phyloP scores from a whole-genome alignment of 2,888 invertebrate genomes.

The Thymelicus acteon region DNA sequence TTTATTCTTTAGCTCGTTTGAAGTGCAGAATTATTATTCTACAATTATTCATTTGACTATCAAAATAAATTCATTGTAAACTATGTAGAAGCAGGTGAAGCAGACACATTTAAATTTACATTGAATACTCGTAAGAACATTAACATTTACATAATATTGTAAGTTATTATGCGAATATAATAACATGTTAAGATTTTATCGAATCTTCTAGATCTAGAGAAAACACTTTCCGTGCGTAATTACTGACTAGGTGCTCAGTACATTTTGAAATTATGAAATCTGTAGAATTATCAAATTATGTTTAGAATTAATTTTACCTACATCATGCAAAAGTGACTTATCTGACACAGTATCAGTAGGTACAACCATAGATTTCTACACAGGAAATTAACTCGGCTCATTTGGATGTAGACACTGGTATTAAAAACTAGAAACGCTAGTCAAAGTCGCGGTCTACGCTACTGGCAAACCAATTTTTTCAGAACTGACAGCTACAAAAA shows the following conservation, averaged over 20 bases:
- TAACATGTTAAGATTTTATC: conserved; percentile 18
- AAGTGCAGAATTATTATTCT: no score
- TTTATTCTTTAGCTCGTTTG: no score
- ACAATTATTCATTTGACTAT: no score
- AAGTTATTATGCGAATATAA: conserved; percentile 14
- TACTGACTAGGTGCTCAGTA: conserved; percentile 4
- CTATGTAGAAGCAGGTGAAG: no score
- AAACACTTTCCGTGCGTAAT: conserved; percentile 14
- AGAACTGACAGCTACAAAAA: conserved; percentile 15
- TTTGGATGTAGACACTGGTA: neutral
- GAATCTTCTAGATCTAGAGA: conserved; percentile 2
- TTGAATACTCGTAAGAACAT: no score
- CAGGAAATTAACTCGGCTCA: conserved; percentile 5
- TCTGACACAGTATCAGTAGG: conserved; percentile 1
- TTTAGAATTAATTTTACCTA: conserved; percentile 13
- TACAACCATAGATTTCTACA: conserved; percentile 11
- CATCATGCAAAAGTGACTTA: conserved; percentile 26
- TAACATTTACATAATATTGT: no score
- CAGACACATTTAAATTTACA: no score
- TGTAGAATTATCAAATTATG: no score
- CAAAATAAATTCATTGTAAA: no score
- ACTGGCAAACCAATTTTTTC: neutral
- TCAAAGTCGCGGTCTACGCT: conserved; percentile 23
- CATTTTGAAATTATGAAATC: conserved; percentile 13
- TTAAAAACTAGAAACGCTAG: neutral